Conservation (phyloP, 2,888 invertebrate species). For the Homarus gammarus region DNA sequence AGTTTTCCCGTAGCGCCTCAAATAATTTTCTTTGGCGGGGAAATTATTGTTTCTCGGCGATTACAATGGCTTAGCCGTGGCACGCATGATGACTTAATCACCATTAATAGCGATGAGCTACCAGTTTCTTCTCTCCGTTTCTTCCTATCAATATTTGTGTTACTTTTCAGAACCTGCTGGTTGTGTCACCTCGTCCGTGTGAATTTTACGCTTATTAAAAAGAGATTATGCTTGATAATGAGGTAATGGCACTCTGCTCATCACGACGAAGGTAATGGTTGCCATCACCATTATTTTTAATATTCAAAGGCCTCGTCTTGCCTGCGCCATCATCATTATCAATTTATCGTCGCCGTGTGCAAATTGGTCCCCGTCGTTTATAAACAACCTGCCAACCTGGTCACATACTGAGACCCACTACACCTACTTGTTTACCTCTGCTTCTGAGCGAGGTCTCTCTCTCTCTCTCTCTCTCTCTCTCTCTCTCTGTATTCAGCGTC, state of each 20-base stretch:
- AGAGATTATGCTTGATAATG: too few species aligned
- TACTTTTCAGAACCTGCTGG: too few species aligned
- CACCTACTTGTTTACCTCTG: too few species aligned
- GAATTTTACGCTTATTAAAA: too few species aligned
- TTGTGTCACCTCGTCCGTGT: too few species aligned
- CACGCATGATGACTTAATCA: slow-evolving; percentile 27
- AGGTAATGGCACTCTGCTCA: neutral
- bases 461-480: too few species aligned
- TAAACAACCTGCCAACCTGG: too few species aligned
- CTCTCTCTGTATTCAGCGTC: too few species aligned
- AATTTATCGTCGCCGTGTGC: neutral
- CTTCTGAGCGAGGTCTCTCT: too few species aligned
- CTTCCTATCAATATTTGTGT: too few species aligned
- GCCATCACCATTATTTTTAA: slow-evolving; percentile 1
- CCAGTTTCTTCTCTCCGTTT: neutral
- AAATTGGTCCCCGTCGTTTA: too few species aligned
- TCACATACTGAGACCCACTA: too few species aligned
- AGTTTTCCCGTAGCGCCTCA: slow-evolving; percentile 29
- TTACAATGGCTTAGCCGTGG: slow-evolving; percentile 34
- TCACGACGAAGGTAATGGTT: neutral
- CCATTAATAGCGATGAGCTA: slow-evolving; percentile 20
- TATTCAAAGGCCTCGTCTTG: slow-evolving; percentile 19
- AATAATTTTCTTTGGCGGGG: slow-evolving; percentile 34
- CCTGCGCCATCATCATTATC: slow-evolving; percentile 20
- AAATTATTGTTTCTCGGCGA: slow-evolving; percentile 33